Conservation (phyloP, 2,113 vertebrate genomes). For the Crotophaga sulcirostris region DNA sequence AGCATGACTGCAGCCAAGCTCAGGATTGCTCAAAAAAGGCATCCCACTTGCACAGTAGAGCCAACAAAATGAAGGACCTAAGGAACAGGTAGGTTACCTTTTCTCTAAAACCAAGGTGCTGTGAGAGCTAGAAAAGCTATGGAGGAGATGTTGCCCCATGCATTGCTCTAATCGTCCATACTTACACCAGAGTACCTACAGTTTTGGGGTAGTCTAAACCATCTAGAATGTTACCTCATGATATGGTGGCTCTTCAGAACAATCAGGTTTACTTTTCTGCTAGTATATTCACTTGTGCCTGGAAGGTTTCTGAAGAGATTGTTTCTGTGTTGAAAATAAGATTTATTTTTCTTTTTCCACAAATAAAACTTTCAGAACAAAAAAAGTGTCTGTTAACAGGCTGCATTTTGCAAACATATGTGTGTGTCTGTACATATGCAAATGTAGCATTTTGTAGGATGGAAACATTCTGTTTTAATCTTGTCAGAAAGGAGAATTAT, state of each 20-base stretch:
- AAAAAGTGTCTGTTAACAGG: neutral
- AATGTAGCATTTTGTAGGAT: constrained; percentile 53
- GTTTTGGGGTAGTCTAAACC: neutral
- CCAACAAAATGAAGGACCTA: accelerated
- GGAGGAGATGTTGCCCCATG: neutral
- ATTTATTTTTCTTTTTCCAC: neutral
- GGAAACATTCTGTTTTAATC: constrained; percentile 1
- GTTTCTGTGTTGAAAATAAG: neutral
- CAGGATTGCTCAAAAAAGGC: neutral
- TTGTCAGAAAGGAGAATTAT: neutral
- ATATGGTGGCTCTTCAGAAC: neutral
- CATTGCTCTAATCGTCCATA: neutral
- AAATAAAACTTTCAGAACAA: neutral
- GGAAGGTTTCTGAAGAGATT: neutral
- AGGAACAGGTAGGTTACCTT: neutral
- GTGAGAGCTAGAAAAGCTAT: too few relatives aligned
- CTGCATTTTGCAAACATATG: constrained; percentile 24
- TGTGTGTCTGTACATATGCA: constrained; percentile 17
- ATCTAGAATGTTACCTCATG: accelerated
- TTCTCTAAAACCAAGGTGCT: neutral
- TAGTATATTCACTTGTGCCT: accelerated
- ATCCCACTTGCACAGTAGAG: neutral
- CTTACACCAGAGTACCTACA: neutral
- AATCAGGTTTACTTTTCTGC: neutral
- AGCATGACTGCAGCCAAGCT: neutral